Base-by-base conservation (phyloP, 92 coral and sea anemone genomes). In the Zoanthus solanderi region DNA sequence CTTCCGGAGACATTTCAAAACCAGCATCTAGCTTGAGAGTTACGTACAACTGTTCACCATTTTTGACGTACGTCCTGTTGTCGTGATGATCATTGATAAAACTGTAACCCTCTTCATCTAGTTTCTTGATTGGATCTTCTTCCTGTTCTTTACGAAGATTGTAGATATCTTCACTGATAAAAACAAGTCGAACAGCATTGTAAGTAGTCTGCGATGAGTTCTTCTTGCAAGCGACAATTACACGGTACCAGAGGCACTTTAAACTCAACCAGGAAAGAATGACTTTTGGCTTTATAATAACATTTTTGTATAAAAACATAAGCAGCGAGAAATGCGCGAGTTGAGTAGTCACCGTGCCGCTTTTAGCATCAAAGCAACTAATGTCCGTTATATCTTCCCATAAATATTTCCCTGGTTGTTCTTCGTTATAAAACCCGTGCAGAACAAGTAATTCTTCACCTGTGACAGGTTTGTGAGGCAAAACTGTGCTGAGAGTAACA, bases 131-230 rank as follows among this genome's bases (percentile, higher is more conserved):
- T 7, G 61, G n/a, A 60, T 18, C 72, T 1, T 61, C 84, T 18
- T 79, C 84, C 4, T 60, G 84, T 34, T 79, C 53, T 65, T 8
- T 30, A 32, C 56, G 10, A 7, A 34, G 6, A 16, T 2, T 61
- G 84, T 79, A 79, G 52, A 79, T 79, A 32, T 79, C 72, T 37
- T 57, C 71, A 28, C 84, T 61, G 54, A 79, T 12, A 18, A 79
- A 79, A 9, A 79, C 52, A 0, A 79, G 32, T 31, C 52, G 56
- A 17, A 79, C 31, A 28, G 60, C 84, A 18, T 56, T 61, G 31
- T 79, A 79, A 9, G 72, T 13, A 11, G 30, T 48, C 9, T 34
- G 4, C 4, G 84, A 56, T 18, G 84, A 15, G 56, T 60, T 23
- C 72, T 37, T 61, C 71, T 79, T 79, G 18, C 72, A 37, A 23